Percentiles rank a stretch among this genome's conserved stretches.
Evolutionary conservation across 2,797 vertebrate genomes (phyloP).

Genomic region (Serranus cabrilla): DNA sequence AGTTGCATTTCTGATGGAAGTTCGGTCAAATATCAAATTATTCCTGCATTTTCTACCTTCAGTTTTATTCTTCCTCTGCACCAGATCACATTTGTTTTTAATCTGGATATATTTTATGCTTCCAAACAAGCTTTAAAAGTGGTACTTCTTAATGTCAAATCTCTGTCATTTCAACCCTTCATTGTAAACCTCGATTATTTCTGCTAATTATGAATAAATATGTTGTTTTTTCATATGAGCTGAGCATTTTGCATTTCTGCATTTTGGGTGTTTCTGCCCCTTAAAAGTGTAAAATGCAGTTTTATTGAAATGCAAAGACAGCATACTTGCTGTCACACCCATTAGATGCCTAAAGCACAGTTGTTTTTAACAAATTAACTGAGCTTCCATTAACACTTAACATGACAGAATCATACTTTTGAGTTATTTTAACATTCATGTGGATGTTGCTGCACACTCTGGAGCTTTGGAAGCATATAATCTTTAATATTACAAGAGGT

Average conservation of each 20-base stretch:
- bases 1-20: neutral
- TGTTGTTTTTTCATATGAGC: too few species aligned
- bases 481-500: neutral
- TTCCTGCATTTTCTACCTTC: neutral
- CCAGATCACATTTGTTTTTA: neutral
- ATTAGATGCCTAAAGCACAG: conserved; percentile 1
- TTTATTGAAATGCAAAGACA: conserved; percentile 6
- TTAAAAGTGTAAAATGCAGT: conserved; percentile 15
- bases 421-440: neutral
- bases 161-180: too few species aligned
- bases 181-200: too few species aligned
- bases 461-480: neutral
- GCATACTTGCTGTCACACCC: neutral
- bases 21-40: neutral
- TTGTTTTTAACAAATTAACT: neutral
- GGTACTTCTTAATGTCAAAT: neutral
- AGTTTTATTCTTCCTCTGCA: neutral
- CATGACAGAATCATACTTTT: neutral
- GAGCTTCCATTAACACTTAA: neutral
- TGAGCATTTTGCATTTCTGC: too few species aligned
- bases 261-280: conserved; percentile 1
- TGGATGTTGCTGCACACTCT: neutral
- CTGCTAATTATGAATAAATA: too few species aligned
- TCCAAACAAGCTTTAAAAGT: neutral
- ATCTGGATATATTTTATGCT: neutral